phyloP scores from a whole-genome alignment of 2,113 vertebrate species.

The Synodontis membranacea region DNA sequence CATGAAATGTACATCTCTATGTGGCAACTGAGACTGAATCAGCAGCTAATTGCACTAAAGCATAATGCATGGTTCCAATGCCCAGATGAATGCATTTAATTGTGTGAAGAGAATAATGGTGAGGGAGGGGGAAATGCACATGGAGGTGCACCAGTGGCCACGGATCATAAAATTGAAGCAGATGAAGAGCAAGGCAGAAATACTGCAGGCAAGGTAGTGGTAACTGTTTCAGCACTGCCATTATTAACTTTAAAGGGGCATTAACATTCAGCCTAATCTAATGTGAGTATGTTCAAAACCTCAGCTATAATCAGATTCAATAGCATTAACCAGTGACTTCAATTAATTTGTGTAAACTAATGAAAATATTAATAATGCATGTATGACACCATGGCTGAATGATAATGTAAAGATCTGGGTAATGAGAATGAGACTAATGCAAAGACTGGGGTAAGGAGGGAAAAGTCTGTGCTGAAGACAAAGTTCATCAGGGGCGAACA shows the following conservation, averaged over 20 bases:
- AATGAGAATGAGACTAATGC: conserved; percentile 1
- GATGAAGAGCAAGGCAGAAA: conserved; percentile 32
- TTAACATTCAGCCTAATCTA: neutral
- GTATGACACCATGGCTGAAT: conserved; percentile 1
- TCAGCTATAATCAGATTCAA: conserved; percentile 14
- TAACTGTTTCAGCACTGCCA: neutral
- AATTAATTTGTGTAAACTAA: neutral
- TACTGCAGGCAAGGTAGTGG: conserved; percentile 12
- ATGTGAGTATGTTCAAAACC: neutral
- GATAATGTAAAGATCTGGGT: neutral
- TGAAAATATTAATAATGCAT: neutral
- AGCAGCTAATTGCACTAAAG: conserved; percentile 45
- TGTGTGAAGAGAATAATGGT: conserved; percentile 35
- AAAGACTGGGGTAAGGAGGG: neutral
- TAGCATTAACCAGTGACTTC: neutral
- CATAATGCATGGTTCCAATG: neutral
- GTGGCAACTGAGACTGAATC: conserved; percentile 43
- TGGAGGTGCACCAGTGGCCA: neutral
- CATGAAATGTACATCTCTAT: conserved; percentile 26
- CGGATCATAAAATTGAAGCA: conserved; percentile 27
- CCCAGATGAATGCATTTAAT: conserved; percentile 30
- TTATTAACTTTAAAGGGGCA: conserved; percentile 3
- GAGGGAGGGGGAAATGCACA: neutral
- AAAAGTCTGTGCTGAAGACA: conserved; percentile 30
- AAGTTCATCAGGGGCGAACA: conserved; percentile 25